phyloP scores from a whole-genome alignment of 2,888 invertebrate genomes.

The Aphidius colemani region DNA sequence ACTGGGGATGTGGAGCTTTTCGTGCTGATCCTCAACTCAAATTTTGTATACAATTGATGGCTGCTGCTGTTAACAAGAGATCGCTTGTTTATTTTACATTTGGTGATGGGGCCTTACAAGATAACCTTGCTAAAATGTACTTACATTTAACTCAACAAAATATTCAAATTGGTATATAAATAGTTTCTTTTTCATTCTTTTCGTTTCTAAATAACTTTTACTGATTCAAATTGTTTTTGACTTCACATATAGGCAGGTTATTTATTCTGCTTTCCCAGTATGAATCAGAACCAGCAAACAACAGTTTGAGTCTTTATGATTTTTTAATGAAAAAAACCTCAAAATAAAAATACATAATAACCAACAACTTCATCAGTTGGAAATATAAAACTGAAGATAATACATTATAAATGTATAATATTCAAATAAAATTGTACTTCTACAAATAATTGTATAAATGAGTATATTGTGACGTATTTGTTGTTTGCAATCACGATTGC shows the following conservation, averaged over 20 bases:
- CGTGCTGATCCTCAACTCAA: conserved; percentile 65
- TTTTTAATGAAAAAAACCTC: conserved; percentile 51
- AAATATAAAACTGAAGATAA: too few species aligned
- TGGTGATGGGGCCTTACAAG: conserved; percentile 62
- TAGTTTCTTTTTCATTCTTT: conserved; percentile 22
- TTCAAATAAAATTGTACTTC: too few species aligned
- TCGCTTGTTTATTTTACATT: conserved; percentile 70
- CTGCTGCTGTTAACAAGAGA: conserved; percentile 63
- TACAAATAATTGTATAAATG: too few species aligned
- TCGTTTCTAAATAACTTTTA: neutral
- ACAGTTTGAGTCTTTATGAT: conserved; percentile 54
- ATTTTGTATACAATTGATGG: conserved; percentile 70
- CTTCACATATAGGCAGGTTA: conserved; percentile 41
- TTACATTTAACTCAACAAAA: conserved; percentile 50
- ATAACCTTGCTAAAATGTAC: conserved; percentile 62
- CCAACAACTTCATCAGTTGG: too few species aligned
- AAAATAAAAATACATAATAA: too few species aligned
- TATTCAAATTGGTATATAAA: conserved; percentile 39
- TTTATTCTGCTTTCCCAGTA: conserved; percentile 47
- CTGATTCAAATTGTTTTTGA: neutral
- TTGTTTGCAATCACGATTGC: too few species aligned
- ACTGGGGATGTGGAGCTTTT: conserved; percentile 75
- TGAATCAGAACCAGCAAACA: conserved; percentile 39
- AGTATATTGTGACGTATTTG: too few species aligned
- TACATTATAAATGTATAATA: too few species aligned